These are phyloP conservation scores for Iguana delicatissima DNA, from an alignment of 2,797 vertebrate species.

Conservation along the genomic window DNA sequence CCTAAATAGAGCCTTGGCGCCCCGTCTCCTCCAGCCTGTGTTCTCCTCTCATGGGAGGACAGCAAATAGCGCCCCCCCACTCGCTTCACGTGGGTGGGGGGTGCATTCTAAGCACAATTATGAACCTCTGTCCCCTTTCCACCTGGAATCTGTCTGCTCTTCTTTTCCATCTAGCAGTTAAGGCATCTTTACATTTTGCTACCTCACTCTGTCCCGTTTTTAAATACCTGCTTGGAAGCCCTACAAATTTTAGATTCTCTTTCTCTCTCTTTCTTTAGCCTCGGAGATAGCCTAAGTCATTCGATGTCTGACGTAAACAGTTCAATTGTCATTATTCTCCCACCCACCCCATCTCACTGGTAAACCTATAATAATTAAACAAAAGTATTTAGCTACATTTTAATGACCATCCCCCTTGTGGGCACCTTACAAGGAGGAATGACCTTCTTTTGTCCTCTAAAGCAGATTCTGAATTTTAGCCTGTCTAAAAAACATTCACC, in stretches of 20 bases:
- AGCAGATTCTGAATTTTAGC: neutral
- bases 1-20: too few relatives aligned
- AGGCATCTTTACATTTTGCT: neutral
- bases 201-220: neutral
- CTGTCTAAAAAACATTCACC: neutral
- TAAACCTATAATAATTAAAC: too few relatives aligned
- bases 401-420: neutral
- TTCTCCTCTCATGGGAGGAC: too few relatives aligned
- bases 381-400: neutral
- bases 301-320: neutral
- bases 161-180: neutral
- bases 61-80: too few relatives aligned
- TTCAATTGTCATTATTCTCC: neutral
- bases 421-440: neutral
- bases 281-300: neutral
- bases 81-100: too few relatives aligned
- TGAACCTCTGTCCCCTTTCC: neutral
- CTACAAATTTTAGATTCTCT: neutral
- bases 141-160: neutral
- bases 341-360: neutral
- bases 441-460: neutral
- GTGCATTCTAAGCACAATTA: neutral
- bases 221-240: too few relatives aligned
- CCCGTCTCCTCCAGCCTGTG: too few relatives aligned
- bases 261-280: too few relatives aligned